Base-by-base conservation (phyloP, 2,113 vertebrate species). In the Nibea albiflora region DNA sequence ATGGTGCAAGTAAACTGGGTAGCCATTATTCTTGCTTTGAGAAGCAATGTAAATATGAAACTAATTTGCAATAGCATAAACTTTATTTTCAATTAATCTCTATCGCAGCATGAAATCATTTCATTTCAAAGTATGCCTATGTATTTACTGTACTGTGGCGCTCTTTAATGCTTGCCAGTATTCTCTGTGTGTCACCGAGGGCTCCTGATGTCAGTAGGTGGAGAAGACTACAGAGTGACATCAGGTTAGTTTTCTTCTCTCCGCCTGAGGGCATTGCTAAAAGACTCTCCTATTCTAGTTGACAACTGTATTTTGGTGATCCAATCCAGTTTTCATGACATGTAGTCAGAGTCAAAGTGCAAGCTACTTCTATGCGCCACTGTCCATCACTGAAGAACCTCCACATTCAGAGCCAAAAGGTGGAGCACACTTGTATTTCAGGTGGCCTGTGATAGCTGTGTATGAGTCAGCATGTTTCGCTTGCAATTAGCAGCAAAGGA, bases 261-360 rank as follows among this genome's bases (percentile, higher is more conserved):
- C 39, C 2, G 42, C 62, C 68, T 31, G 19, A 12, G 57, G 74
- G 52, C 63, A 54, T 73, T 3, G 1, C 26, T 63, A 10, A 28
- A 50, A 11, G 24, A 61, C 67, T 46, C 26, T 39, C 3, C 42
- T 17, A 47, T 42, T 77, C 31, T 31, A 56, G 17, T 63, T 81
- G 62, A 84, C 56, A 86, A 39, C 42, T 76, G 16, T 46, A 50
- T 76, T 65, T 64, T 58, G 22, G 9, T 75, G 44, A 56, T 74
- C 65, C 19, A 17, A 50, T 65, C 44, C 6, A 62, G 47, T 24
- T 83, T 80, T 75, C 3, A 76, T 63, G 22, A 52, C 54, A 64
- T 71, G 22, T 20, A 81, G 66, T 76, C 31, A 57, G 49, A 71
- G 53, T 53, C 65, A 87, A 66, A 85, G 60, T 67, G 47, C 22